These are phyloP conservation scores for Diplogasteroides magnus DNA, from an alignment of 1,140 invertebrate species.

Conservation along the genomic window DNA sequence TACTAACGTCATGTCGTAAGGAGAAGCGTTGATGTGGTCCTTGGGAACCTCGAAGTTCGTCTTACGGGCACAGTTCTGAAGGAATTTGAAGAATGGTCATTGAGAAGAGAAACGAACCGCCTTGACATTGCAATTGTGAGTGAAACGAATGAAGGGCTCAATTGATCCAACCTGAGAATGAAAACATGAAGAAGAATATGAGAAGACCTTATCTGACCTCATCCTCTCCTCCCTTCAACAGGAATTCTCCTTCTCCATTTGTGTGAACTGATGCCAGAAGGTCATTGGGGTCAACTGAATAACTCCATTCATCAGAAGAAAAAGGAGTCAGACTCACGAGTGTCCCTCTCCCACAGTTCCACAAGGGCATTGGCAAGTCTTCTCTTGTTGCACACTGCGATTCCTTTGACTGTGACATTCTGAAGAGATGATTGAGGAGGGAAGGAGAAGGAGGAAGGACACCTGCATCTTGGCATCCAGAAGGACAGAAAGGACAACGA, in stretches of 20 bases:
- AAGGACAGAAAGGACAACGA: not conserved
- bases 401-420: slow-evolving; percentile 27
- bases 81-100: no score
- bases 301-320: no score
- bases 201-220: not conserved
- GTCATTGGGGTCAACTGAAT: not conserved
- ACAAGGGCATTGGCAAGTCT: slow-evolving; percentile 20
- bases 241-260: not conserved
- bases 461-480: not conserved
- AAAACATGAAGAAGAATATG: no score
- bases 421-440: no score
- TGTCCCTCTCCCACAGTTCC: slow-evolving; percentile 28
- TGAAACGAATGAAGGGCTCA: not conserved
- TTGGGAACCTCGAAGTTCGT: not conserved
- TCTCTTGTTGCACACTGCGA: slow-evolving; percentile 24
- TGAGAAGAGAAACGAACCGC: not conserved
- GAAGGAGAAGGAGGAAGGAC: no score
- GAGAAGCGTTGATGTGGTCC: not conserved
- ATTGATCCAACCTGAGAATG: not conserved
- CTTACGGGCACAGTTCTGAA: not conserved
- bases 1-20: not conserved
- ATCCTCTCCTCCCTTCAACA: not conserved
- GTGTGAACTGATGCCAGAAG: not conserved
- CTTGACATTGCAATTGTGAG: not conserved
- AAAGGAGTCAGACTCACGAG: no score